Evolutionary conservation across 1,140 invertebrate species (phyloP).

Genomic region (Arion vulgaris): DNA sequence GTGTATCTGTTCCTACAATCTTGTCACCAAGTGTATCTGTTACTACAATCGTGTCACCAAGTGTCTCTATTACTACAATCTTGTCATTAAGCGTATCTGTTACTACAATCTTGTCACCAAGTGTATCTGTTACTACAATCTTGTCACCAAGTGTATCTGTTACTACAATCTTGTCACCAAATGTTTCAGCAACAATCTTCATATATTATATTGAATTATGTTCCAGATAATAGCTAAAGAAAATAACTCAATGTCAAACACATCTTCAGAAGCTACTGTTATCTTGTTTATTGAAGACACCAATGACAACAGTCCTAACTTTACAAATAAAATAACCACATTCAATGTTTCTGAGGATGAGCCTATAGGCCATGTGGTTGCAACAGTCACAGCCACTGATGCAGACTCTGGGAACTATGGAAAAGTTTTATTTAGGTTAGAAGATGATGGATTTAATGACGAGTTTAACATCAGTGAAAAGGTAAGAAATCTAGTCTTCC

Average conservation of each 20-base stretch:
- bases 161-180: too few relatives aligned
- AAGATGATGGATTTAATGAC: background rate
- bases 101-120: too few relatives aligned
- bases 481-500: background rate
- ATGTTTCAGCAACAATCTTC: too few relatives aligned
- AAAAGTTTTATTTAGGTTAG: constrained; percentile 16
- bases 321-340: background rate
- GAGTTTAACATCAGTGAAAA: constrained; percentile 6
- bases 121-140: too few relatives aligned
- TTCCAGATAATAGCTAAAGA: background rate
- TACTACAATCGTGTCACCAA: too few relatives aligned
- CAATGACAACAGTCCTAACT: constrained; percentile 27
- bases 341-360: constrained; percentile 23
- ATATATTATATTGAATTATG: background rate
- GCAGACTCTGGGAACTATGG: constrained; percentile 13
- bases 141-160: too few relatives aligned
- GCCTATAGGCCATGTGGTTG: background rate
- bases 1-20: too few relatives aligned
- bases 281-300: background rate
- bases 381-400: background rate
- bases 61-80: too few relatives aligned
- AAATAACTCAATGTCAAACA: background rate
- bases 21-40: too few relatives aligned
- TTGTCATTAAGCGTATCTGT: too few relatives aligned
- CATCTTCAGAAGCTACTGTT: background rate